Evolutionary conservation across 2,888 invertebrate genomes (phyloP).

Genomic region (Cephonodes hylas): DNA sequence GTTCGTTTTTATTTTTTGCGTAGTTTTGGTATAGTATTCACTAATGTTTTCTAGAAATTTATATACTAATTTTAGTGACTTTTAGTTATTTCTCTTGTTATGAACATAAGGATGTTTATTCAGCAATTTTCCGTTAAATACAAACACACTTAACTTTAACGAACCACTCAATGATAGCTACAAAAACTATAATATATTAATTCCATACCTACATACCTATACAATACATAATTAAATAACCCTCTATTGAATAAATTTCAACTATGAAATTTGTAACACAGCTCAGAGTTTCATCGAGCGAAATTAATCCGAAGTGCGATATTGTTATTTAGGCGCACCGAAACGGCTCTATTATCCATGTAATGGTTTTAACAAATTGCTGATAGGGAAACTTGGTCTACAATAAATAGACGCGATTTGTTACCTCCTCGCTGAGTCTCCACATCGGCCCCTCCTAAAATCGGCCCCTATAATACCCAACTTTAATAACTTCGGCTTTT

Average conservation of each 20-base stretch:
- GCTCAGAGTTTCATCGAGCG: background rate
- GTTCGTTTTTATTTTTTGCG: too few species aligned
- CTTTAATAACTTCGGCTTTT: slow-evolving; percentile 13
- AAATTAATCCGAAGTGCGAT: slow-evolving; percentile 15
- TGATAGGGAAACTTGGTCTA: slow-evolving; percentile 63
- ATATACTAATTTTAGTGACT: too few species aligned
- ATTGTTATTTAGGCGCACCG: slow-evolving; percentile 15
- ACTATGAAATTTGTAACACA: background rate
- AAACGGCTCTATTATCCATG: slow-evolving; percentile 48
- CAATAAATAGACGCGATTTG: slow-evolving; percentile 69
- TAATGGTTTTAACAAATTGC: slow-evolving; percentile 65
- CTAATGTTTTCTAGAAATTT: too few species aligned
- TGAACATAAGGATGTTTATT: too few species aligned
- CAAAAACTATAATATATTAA: background rate
- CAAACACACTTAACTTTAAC: too few species aligned
- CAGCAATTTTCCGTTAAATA: too few species aligned
- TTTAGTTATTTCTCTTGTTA: too few species aligned
- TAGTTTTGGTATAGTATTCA: too few species aligned
- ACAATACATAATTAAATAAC: background rate
- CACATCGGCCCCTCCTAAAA: slow-evolving; percentile 2
- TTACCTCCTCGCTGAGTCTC: slow-evolving; percentile 35
- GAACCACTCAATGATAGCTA: too few species aligned
- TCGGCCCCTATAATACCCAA: slow-evolving; percentile 6
- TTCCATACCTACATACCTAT: background rate
- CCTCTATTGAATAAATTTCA: background rate